Percentiles rank a stretch among this genome's conserved stretches.
These are phyloP conservation scores for Asarcornis scutulata DNA, from an alignment of 2,113 vertebrate species.

Conservation along the genomic window DNA sequence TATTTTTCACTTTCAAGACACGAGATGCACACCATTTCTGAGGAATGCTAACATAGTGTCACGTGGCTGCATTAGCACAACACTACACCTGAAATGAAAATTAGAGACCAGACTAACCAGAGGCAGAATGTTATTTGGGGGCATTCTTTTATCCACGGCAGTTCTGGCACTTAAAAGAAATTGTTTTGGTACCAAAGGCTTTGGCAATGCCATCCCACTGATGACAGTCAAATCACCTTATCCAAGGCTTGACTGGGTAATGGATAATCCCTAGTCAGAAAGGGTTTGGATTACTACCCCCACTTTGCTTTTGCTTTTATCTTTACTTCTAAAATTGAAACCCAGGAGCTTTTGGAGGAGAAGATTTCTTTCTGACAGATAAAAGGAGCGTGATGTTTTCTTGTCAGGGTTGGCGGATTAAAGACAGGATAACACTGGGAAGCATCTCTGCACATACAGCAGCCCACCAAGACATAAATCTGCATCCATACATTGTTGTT, in stretches of 20 bases:
- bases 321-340: constrained; percentile 53
- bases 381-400: constrained; percentile 14
- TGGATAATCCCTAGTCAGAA: not conserved
- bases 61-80: not conserved
- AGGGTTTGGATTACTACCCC: constrained; percentile 1
- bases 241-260: not conserved
- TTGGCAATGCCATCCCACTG: not conserved
- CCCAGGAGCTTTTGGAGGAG: not conserved
- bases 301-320: constrained; percentile 33
- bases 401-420: not conserved
- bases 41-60: not conserved
- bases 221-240: not conserved
- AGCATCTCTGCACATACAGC: not conserved
- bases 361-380: constrained; percentile 46
- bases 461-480: not conserved
- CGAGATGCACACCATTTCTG: not conserved
- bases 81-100: not conserved
- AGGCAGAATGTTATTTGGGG: not conserved
- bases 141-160: not conserved
- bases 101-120: not conserved
- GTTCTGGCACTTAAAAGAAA: not conserved
- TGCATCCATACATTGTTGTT: not conserved
- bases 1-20: constrained; percentile 2
- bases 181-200: not conserved
- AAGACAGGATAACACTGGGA: constrained; percentile 35